These are phyloP conservation scores for Stegodyphus dumicola DNA, from an alignment of 1,140 invertebrate genomes.

Conservation along the genomic window DNA sequence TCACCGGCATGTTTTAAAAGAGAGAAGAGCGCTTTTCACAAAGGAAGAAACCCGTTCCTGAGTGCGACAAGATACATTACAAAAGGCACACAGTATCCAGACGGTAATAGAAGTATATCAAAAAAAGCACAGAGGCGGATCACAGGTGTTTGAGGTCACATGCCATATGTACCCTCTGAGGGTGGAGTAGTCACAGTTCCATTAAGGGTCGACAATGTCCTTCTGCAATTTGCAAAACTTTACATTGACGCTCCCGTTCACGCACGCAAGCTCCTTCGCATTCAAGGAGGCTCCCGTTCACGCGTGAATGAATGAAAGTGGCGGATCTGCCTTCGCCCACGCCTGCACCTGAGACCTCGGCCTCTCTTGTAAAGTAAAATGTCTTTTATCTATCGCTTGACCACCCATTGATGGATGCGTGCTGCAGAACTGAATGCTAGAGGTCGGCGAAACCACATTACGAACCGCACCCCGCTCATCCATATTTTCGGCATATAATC, in stretches of 20 bases:
- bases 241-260: slow-evolving; percentile 47
- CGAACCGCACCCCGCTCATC: neutral
- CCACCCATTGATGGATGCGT: slow-evolving; percentile 40
- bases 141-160: slow-evolving; percentile 48
- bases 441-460: neutral
- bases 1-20: slow-evolving; percentile 3
- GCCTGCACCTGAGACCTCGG: neutral
- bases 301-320: slow-evolving; percentile 31
- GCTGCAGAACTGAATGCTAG: neutral
- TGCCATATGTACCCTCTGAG: slow-evolving; percentile 32
- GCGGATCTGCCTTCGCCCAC: slow-evolving; percentile 29
- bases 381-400: slow-evolving; percentile 49
- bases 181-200: slow-evolving; percentile 48
- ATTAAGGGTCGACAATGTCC: slow-evolving; percentile 49
- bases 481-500: too few species aligned
- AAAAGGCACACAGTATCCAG: slow-evolving; percentile 31
- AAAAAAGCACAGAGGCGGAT: slow-evolving; percentile 51
- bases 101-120: slow-evolving; percentile 54
- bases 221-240: slow-evolving; percentile 36
- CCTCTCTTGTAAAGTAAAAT: neutral
- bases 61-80: slow-evolving; percentile 40
- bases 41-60: slow-evolving; percentile 45
- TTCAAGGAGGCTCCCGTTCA: slow-evolving; percentile 55
- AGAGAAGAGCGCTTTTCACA: slow-evolving; percentile 11
- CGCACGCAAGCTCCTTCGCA: slow-evolving; percentile 19